Percentiles rank a stretch among this genome's conserved stretches.
phyloP scores from a whole-genome alignment of 1,140 invertebrate genomes.

The Orchestia grillus region DNA sequence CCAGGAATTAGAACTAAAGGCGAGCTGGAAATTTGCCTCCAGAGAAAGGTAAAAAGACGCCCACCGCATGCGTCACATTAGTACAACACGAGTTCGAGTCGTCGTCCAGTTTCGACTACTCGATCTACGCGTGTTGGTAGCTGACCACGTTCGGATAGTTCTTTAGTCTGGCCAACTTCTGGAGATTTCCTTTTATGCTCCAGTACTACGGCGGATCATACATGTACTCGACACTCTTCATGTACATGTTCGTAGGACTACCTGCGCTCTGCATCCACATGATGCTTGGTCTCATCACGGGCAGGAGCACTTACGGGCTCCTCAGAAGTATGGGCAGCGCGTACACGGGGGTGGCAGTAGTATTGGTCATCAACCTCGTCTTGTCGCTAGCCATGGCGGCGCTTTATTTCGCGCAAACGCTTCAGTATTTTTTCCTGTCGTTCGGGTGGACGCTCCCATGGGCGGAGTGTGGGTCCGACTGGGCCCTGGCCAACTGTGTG shows the following conservation, averaged over 20 bases:
- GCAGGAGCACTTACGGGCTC: background rate
- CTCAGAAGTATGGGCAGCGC: background rate
- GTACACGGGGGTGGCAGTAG: background rate
- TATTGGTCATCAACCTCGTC: background rate
- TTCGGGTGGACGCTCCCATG: background rate
- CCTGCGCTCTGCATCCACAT: slow-evolving; percentile 9
- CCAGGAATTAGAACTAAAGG: too few species aligned
- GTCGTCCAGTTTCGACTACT: background rate
- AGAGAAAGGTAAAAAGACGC: background rate
- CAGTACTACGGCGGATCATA: background rate
- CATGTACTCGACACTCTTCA: background rate
- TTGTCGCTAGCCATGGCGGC: background rate
- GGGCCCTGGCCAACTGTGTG: slow-evolving; percentile 4
- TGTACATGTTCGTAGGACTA: background rate
- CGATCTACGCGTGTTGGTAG: background rate
- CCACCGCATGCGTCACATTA: background rate
- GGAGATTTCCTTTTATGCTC: slow-evolving; percentile 17
- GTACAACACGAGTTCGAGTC: background rate
- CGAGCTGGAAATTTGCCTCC: too few species aligned
- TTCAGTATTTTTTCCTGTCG: slow-evolving; percentile 20
- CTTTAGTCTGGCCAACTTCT: slow-evolving; percentile 14
- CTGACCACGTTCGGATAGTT: background rate
- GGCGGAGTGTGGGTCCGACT: background rate
- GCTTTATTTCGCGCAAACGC: background rate
- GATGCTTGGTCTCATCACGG: background rate